Base-by-base conservation (phyloP, 2,888 invertebrate species). In the Sinopyrophorus schimmeli region DNA sequence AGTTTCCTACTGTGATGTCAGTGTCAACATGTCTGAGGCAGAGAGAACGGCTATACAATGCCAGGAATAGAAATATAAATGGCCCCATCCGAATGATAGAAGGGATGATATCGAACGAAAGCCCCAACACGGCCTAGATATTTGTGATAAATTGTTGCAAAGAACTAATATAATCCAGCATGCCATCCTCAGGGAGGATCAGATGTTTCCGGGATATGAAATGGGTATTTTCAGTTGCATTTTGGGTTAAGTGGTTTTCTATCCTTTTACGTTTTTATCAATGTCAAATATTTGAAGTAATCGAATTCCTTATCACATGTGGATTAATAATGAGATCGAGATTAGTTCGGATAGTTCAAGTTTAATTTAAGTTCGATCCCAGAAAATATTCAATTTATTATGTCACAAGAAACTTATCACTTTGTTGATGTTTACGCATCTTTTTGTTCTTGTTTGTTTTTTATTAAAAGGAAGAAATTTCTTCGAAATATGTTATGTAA, bases 211-310 rank as follows among this genome's bases (percentile, higher is more conserved):
- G 44, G 52, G 51, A 54, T 54, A 56, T 51, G 54, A 56, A 43
- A 54, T 54, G 54, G 54, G 49, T 55, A 55, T 55, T 54, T 55
- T 55, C 40, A 53, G 50, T 51, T 56, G 55, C 53, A 56, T 54
- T 60, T 59, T 57, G 55, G 55, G 61, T 59, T 66, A 66, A 66
- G 64, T 65, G 64, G 62, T 65, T 65, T 66, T 61, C 64, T 63
- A 66, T 66, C 63, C 59, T 53, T 48, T 50, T 47, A 50, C 58
- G 40, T 60, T 65, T 63, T 62, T 62, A 63, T 66, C 64, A 63
- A 58, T 62, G 63, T 62, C 63, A 59, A 58, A 60, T 49, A 50
- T 53, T 24, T 24, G 17, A 39, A 18, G 32, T 41, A 47, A 47
- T 34, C 16, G 26, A 42, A 43, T 24, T 32, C 16, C 26, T 42